Percentiles rank a stretch among this genome's conserved stretches.
These are phyloP conservation scores for Scomber colias DNA, from an alignment of 2,113 vertebrate genomes.

Conservation along the genomic window DNA sequence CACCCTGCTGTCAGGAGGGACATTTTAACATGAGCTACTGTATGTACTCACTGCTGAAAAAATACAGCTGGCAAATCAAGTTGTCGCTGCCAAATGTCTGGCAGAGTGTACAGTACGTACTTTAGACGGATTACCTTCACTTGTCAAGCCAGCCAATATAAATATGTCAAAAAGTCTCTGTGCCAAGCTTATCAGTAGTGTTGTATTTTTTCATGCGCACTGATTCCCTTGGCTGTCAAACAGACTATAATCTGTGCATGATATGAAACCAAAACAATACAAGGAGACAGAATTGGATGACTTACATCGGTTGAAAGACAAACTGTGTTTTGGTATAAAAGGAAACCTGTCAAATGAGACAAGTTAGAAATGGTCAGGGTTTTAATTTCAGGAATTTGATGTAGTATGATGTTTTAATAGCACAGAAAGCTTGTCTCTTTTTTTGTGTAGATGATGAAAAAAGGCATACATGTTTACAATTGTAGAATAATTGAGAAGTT, in stretches of 20 bases:
- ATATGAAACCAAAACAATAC: conserved; percentile 10
- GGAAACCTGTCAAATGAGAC: not conserved
- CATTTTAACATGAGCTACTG: not conserved
- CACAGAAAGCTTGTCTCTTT: conserved; percentile 44
- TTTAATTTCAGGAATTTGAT: conserved; percentile 5
- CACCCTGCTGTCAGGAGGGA: not conserved
- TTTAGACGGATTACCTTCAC: conserved; percentile 10
- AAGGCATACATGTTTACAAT: conserved; percentile 34
- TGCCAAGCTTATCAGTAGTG: conserved; percentile 51
- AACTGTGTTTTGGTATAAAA: not conserved
- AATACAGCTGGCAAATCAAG: conserved; percentile 26
- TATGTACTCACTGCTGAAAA: conserved; percentile 36
- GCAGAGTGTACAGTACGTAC: not conserved
- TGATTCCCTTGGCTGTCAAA: conserved; percentile 1
- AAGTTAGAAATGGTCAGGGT: not conserved
- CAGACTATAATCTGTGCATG: conserved; percentile 2
- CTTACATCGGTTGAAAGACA: not conserved
- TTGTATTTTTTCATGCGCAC: conserved; percentile 6
- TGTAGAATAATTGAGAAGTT: not conserved
- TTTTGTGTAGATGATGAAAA: conserved; percentile 41
- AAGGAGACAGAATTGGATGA: not conserved
- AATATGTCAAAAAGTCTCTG: conserved; percentile 45
- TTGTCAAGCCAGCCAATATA: conserved; percentile 22
- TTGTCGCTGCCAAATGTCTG: conserved; percentile 12
- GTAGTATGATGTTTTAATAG: conserved; percentile 53